These are phyloP conservation scores for Melanotaenia duboulayi DNA, from an alignment of 2,113 vertebrate genomes.

Conservation along the genomic window DNA sequence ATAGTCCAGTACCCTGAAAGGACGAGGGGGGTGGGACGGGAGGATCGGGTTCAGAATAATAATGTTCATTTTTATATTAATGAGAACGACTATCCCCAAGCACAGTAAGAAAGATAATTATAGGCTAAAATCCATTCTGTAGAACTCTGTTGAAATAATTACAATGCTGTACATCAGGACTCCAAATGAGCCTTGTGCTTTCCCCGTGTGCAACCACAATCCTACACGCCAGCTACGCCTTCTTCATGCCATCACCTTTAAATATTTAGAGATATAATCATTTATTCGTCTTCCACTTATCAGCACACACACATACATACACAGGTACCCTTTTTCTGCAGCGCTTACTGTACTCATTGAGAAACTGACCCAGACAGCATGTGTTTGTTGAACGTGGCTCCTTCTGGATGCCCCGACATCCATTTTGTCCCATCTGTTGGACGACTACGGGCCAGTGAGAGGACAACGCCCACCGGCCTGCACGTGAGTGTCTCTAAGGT, in stretches of 20 bases:
- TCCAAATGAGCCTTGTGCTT: conserved; percentile 91
- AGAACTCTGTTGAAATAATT: conserved; percentile 91
- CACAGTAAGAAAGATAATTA: conserved; percentile 93
- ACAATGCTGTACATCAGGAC: conserved; percentile 92
- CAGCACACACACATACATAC: conserved; percentile 5
- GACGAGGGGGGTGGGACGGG: conserved; percentile 32
- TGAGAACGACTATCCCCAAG: conserved; percentile 86
- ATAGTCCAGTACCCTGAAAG: conserved; percentile 81
- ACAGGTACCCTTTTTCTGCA: neutral
- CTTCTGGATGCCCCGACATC: neutral
- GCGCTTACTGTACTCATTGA: conserved; percentile 53
- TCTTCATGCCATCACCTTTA: conserved; percentile 40
- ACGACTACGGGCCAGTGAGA: conserved; percentile 7
- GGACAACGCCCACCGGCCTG: neutral
- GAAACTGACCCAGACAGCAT: conserved; percentile 21
- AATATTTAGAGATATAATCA: conserved; percentile 55
- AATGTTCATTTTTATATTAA: conserved; percentile 80
- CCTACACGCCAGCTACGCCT: conserved; percentile 57
- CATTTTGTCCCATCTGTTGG: conserved; percentile 8
- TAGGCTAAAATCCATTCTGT: conserved; percentile 92
- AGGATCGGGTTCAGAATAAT: conserved; percentile 65
- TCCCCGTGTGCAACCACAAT: conserved; percentile 79
- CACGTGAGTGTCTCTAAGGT: conserved; percentile 37
- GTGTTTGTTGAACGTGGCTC: conserved; percentile 20
- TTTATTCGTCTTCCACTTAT: conserved; percentile 32